Base-by-base conservation (phyloP, 2,888 invertebrate species). In the Tetropium fuscum region DNA sequence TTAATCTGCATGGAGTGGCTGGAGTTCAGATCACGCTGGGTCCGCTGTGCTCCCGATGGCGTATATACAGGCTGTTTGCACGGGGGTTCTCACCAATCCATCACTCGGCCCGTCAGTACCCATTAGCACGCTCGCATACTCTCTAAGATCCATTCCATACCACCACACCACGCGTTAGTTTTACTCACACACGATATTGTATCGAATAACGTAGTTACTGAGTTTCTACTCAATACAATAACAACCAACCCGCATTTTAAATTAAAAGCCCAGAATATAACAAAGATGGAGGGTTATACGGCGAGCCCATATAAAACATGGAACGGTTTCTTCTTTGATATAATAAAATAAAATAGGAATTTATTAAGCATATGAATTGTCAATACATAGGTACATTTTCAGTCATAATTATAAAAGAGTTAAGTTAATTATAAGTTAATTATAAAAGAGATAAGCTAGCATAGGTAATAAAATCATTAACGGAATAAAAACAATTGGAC, bases 41-140 rank as follows among this genome's bases (percentile, higher is more conserved):
- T 40, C 49, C 19, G 22, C 64, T 69, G 53, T 61, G 72, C 73
- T 75, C 74, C 75, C 74, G 74, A 75, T 75, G 76, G 74, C 73
- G 71, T 74, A 73, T 69, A 69, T 61, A 56, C 57, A 70, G 74
- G 73, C 72, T 77, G 78, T 78, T 78, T 76, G 77, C 71, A 70
- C 74, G 74, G 78, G 44, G 78, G 68, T 76, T 76, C 74, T 79
- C 78, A 78, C 69, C 70, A 65, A 71, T 71, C 66, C 64, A 64
- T 86, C 86, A 86, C 85, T 83, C 83, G 81, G 81, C 81, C 83
- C 84, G 86, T 86, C 86, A 86, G 84, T 86, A 84, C 85, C 86
- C 86, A 86, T 86, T 86, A 86, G 85, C 83, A 83, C 83, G 83
- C 84, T 84, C 83, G 82, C 83, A 82, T 78, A 77, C 75, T 72